Evolutionary conservation across 2,113 vertebrate species (phyloP).

Genomic region (Mesembrinibis cayennensis): DNA sequence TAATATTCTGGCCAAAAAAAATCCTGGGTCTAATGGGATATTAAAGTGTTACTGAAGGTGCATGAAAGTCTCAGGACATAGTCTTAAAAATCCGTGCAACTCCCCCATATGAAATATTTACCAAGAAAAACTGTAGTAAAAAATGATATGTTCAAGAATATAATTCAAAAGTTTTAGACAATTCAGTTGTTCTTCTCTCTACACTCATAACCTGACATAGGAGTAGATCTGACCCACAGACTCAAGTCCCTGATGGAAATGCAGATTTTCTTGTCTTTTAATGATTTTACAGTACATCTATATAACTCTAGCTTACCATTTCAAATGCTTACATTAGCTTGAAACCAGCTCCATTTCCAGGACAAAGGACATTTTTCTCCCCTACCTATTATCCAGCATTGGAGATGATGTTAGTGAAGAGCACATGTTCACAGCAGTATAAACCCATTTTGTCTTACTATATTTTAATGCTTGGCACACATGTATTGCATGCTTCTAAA

Average conservation of each 20-base stretch:
- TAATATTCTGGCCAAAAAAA: not conserved
- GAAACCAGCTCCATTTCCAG: not conserved
- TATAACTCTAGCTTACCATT: not conserved
- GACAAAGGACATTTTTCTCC: not conserved
- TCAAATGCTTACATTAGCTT: not conserved
- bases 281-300: not conserved
- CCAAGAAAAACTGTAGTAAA: not conserved
- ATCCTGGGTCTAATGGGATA: not conserved
- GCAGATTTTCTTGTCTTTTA: not conserved
- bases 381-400: not conserved
- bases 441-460: not conserved
- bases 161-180: not conserved
- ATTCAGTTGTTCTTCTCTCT: not conserved
- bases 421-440: not conserved
- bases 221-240: not conserved
- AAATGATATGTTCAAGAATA: not conserved
- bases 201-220: not conserved
- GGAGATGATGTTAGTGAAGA: not conserved
- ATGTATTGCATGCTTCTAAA: not conserved
- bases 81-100: not conserved
- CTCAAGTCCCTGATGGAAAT: not conserved
- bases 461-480: not conserved
- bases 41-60: not conserved
- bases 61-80: not conserved
- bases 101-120: not conserved